Evolutionary conservation across 2,797 vertebrate species (phyloP), one percentile per base, ranked within the genome.

Genomic region (Falco berigora): DNA sequence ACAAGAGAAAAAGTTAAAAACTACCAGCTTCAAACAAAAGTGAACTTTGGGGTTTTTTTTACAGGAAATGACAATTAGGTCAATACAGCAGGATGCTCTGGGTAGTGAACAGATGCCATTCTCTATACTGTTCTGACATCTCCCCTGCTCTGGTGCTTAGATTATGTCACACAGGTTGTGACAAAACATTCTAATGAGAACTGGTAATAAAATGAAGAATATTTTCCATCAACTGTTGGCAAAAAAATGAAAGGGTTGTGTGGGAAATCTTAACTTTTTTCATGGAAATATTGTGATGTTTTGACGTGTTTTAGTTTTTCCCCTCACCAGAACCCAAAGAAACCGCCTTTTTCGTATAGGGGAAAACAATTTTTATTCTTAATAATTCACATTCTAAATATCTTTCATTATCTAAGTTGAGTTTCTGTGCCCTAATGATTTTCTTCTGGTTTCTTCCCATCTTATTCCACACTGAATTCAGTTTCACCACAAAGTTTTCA

Each of bases 1-100:
- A 27, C 14, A 74, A 32, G 89, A 44, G 93, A 90, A 94, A 6
- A 32, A 90, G 20, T 36, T 87, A 40, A 82, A 95, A 94, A 46
- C 25, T 38, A 17, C 9, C 0, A 3, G 30, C 9, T 68, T 62
- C 81, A 87, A 81, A 50, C 8, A 36, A 87, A 92, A 56, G 18
- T 40, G 72, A 91, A 92, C 8, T 75, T 61, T 23, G 5, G 19
- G 15, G 6, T 4, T 34, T 15, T 79, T 84, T 38, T 69, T 67
- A 64, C 12, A 50, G 53, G 46, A 78, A 86, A 32, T 44, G 15
- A 68, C 77, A 66, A 90, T 75, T 72, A 92, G 62, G 90, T 84
- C 64, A 88, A 75, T 58, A 58, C 17, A 83, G 21, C 4, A 61
- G 68, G 63, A 62, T 76, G 42, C 20, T 73, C 24, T 40, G 14